These are phyloP conservation scores for Chaetogeoica ovagalla DNA, from an alignment of 2,888 invertebrate genomes.

Conservation along the genomic window DNA sequence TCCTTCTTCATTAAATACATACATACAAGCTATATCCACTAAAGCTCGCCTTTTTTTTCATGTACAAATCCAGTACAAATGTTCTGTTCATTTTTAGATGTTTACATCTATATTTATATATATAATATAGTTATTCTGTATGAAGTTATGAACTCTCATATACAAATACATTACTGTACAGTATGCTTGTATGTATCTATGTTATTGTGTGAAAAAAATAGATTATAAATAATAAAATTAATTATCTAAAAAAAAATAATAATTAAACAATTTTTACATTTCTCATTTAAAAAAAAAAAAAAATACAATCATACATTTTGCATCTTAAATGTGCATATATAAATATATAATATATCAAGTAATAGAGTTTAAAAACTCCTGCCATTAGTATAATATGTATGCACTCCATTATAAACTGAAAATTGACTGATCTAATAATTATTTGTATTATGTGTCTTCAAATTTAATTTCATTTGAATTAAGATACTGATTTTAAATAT, in stretches of 20 bases:
- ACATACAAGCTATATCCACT: not conserved
- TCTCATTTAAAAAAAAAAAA: too few species aligned
- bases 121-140: not conserved
- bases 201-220: not conserved
- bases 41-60: not conserved
- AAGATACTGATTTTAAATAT: not conserved
- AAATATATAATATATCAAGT: not conserved
- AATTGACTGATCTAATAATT: constrained; percentile 40
- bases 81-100: not conserved
- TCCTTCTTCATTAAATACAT: not conserved
- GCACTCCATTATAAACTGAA: constrained; percentile 9
- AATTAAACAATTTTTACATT: not conserved
- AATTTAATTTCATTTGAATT: not conserved
- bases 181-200: not conserved
- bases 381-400: not conserved
- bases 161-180: not conserved
- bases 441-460: not conserved
- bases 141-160: not conserved
- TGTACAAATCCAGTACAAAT: constrained; percentile 4
- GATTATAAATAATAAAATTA: not conserved
- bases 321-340: not conserved
- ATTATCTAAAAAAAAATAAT: not conserved
- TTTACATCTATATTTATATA: not conserved
- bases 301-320: not conserved
- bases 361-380: not conserved